These are phyloP conservation scores for Oligia fasciuncula DNA, from an alignment of 2,888 invertebrate species.

Conservation along the genomic window DNA sequence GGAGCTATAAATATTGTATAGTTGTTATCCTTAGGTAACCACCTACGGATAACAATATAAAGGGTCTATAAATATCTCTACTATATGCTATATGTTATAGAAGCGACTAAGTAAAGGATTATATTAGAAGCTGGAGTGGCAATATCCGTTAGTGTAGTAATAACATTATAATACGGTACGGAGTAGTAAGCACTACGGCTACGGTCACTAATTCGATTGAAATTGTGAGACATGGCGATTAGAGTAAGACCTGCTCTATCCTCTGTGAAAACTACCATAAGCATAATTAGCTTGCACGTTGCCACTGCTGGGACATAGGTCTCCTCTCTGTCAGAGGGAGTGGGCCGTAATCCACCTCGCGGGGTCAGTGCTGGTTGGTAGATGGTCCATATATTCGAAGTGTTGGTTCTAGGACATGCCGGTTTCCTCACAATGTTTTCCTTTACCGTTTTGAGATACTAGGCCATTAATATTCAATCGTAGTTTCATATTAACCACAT, in stretches of 20 bases:
- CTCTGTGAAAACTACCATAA: neutral
- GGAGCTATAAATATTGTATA: neutral
- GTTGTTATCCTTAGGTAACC: too few species aligned
- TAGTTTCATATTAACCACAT: neutral
- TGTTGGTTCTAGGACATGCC: neutral
- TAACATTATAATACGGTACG: constrained; percentile 15
- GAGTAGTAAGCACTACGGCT: neutral
- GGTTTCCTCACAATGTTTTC: neutral
- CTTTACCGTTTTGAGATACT: neutral
- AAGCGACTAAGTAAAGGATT: constrained; percentile 9
- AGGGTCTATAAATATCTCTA: neutral
- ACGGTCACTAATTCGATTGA: constrained; percentile 37
- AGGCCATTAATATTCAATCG: neutral
- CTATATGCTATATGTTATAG: neutral
- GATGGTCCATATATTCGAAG: neutral
- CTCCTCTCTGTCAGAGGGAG: neutral
- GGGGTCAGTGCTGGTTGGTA: neutral
- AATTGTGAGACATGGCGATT: constrained; percentile 13
- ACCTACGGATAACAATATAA: neutral
- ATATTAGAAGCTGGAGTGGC: constrained; percentile 9
- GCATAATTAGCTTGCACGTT: neutral
- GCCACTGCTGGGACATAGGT: neutral
- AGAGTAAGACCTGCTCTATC: neutral
- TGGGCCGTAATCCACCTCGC: neutral
- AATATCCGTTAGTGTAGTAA: constrained; percentile 6